Base-by-base conservation (phyloP, 2,113 vertebrate species). In the Pithys albifrons region DNA sequence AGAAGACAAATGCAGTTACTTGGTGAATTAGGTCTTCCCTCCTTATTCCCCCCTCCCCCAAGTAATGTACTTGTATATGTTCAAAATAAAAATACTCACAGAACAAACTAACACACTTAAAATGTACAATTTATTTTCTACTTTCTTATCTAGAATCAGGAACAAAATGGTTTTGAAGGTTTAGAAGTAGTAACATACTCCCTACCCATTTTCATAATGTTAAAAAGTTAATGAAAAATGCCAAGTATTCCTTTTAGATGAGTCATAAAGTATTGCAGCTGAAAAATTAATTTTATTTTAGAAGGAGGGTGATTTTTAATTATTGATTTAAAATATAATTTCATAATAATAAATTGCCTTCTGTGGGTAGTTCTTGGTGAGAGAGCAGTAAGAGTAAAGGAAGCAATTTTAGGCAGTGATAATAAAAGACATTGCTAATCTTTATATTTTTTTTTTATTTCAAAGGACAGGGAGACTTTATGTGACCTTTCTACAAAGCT, bases 161-260 rank as follows among this genome's bases (percentile, higher is more conserved):
- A 94, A 52, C 7, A 65, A 85, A 91, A 81, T 48, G 1, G 3
- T 13, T 64, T n/a, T n/a, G 61, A 57, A 85, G 22, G 1, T 10
- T 75, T 67, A 52, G 52, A 75, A 81, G 7, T 33, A 71, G 39
- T 31, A 77, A 37, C 33, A 66, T 39, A 25, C 18, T 75, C 31
- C 37, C 24, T 84, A 70, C 28, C 17, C 13, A 35, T 25, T 79
- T 69, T 17, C 14, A 48, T 65, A 48, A 55, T 66, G 61, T 49
- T 89, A 70, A 85, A 81, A 91, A 75, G 24, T 89, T 81, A 82
- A 92, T 77, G 37, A 43, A 93, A 89, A 88, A 66, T 48, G 11
- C 6, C 48, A 92, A 43, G 14, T 33, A 48, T 52, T 67, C 23
- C 46, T 89, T 95, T 92, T 57, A 82, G n/a, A 77, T 8, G 3